These are phyloP conservation scores for Gisinianus flammeolus DNA, from an alignment of 2,888 invertebrate genomes.

Conservation along the genomic window DNA sequence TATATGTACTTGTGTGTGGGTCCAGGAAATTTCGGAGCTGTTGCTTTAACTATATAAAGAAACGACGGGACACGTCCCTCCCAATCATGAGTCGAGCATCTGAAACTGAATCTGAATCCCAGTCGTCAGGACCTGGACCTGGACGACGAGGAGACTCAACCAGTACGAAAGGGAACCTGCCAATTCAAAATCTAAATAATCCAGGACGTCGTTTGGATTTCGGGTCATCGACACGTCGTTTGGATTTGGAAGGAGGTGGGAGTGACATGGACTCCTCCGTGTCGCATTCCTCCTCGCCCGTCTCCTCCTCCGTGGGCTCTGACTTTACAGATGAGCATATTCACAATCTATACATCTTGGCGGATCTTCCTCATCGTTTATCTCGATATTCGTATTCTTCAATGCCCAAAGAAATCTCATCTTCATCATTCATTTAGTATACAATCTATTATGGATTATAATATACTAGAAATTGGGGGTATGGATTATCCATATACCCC, in stretches of 20 bases:
- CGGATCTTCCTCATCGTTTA: neutral
- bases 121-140: neutral
- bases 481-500: no score
- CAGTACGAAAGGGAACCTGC: no score
- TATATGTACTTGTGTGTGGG: constrained; percentile 73
- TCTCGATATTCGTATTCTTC: neutral
- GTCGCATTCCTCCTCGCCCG: neutral
- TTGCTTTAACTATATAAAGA: constrained; percentile 75
- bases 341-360: neutral
- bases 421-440: neutral
- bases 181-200: no score
- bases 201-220: no score
- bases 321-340: neutral
- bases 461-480: no score
- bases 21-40: constrained; percentile 74
- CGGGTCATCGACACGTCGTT: neutral
- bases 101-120: neutral
- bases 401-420: no score
- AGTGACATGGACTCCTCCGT: neutral
- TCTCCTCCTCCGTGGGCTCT: neutral
- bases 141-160: no score
- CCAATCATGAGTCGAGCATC: neutral
- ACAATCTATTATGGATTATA: no score
- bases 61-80: constrained; percentile 60
- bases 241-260: neutral